Conservation (phyloP, 2,797 vertebrate species). For the Orientallactaga sibirica region DNA sequence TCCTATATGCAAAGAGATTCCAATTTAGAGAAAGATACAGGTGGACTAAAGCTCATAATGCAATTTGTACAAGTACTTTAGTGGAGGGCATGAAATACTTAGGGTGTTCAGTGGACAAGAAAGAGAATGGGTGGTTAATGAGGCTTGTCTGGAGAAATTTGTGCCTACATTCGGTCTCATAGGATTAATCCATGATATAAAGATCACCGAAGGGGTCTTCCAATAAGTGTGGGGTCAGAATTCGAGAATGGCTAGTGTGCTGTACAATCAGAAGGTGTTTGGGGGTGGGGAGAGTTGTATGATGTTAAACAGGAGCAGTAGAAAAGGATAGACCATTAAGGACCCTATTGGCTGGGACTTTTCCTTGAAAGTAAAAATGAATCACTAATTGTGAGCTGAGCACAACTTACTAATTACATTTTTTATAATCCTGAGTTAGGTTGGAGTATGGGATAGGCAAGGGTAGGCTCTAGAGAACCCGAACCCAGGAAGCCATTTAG, state of each 20-base stretch:
- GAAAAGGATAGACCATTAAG: background rate
- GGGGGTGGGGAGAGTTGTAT: background rate
- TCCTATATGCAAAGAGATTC: background rate
- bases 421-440: conserved; percentile 5
- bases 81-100: background rate
- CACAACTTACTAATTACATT: background rate
- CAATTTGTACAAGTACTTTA: background rate
- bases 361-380: conserved; percentile 27
- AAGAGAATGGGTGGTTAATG: background rate
- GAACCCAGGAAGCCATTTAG: background rate
- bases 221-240: background rate
- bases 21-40: background rate
- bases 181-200: background rate
- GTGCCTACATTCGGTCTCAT: background rate
- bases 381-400: background rate
- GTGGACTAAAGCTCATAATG: background rate
- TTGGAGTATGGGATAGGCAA: background rate
- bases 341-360: background rate
- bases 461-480: background rate
- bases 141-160: background rate
- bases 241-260: background rate
- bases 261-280: background rate
- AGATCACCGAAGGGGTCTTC: background rate
- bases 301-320: background rate
- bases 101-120: background rate